A percentile compares a stretch with the other conserved stretches of the same genome.
Conservation (phyloP, 2,888 invertebrate genomes). For the Poecilus cupreus region DNA sequence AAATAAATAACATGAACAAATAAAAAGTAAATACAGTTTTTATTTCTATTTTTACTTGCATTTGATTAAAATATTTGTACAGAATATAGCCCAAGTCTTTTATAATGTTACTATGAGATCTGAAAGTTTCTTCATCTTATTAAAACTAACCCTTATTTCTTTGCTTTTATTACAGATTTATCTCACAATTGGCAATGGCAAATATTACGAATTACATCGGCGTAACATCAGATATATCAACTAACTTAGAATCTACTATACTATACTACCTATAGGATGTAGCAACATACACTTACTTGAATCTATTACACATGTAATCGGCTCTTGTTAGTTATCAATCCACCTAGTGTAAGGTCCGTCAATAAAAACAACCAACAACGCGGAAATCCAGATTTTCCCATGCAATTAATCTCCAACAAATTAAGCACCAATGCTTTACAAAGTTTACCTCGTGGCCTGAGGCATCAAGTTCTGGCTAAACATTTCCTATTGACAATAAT, state of each 20-base stretch:
- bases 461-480: neutral
- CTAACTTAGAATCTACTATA: neutral
- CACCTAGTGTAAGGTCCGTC: neutral
- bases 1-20: no score
- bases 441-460: neutral
- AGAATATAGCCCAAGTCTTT: no score
- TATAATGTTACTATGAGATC: no score
- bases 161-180: no score
- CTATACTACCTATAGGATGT: neutral
- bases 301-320: slow-evolving; percentile 8
- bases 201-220: neutral
- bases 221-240: neutral
- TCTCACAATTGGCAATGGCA: no score
- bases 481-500: neutral
- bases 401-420: slow-evolving; percentile 9
- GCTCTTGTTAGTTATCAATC: neutral
- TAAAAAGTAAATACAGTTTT: no score
- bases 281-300: neutral
- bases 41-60: no score
- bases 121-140: no score
- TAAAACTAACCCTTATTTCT: no score
- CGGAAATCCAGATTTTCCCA: slow-evolving; percentile 1
- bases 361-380: neutral
- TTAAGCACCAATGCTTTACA: neutral
- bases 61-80: no score